Evolutionary conservation across 1,140 invertebrate species (phyloP), one percentile per base, ranked within the genome.

Genomic region (Manduca sexta): DNA sequence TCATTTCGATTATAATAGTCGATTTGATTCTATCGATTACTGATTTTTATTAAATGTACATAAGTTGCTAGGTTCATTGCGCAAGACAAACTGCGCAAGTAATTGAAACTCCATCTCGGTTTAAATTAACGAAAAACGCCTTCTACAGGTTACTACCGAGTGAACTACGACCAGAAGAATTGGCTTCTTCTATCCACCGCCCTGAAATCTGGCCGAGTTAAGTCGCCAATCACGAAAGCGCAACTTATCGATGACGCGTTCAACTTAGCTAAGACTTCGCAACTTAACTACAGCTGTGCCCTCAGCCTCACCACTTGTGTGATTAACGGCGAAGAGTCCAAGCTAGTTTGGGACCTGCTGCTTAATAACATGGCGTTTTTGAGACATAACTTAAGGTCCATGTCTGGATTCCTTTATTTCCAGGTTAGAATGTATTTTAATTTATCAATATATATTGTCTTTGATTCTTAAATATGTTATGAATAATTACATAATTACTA

Each of bases 171-270:
- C 49, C 59, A 86, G 31, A 57, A 69, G 1, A 92, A 92, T 61
- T 95, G 93, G 93, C 63, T 84, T 18, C 64, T 86, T 0, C 73
- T 95, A 0, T 88, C 87, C n/a, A 58, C 86, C 4, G 87, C 89
- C 18, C 82, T 92, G 0, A 88, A 86, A 35, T 64, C 64, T 0
- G 65, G 61, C 0, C 16, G 34, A 4, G 45, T 74, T 3, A 60
- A 54, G 4, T 60, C 86, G 0, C 79, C 89, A 0, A 81, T 93
- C 0, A 93, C 93, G 47, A 88, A 93, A 34, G 94, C 93, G 0
- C 92, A 95, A 63, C 70, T 97, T 0, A 88, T 97, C 7, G 93
- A 96, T 61, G 95, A 97, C 80, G 89, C 93, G 1, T 91, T 96
- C 65, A 92, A 92, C 68, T 81, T 97, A 35, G 93, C 91, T 0